phyloP scores from a whole-genome alignment of 2,113 vertebrate species.

The Cyprinus carpio region DNA sequence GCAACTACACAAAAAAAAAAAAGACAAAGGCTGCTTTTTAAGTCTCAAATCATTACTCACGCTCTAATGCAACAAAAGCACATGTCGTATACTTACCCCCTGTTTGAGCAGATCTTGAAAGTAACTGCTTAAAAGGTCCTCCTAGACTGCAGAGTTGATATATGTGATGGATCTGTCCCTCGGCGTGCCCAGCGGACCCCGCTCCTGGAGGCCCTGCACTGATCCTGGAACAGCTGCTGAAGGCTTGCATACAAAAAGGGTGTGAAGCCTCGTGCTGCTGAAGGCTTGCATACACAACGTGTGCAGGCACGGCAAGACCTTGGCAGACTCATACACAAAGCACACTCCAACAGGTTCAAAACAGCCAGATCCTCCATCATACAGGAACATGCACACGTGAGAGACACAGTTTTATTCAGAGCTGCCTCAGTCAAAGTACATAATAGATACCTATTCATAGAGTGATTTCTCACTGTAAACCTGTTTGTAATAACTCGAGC shows the following conservation, averaged over 20 bases:
- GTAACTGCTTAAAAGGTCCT: constrained; percentile 59
- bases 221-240: constrained; percentile 78
- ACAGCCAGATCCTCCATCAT: constrained; percentile 84
- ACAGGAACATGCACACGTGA: constrained; percentile 37
- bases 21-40: background rate
- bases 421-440: background rate
- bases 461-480: background rate
- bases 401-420: background rate
- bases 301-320: constrained; percentile 95
- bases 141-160: constrained; percentile 65
- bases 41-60: background rate
- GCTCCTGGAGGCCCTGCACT: constrained; percentile 78
- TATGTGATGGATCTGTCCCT: constrained; percentile 69
- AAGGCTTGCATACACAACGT: constrained; percentile 91
- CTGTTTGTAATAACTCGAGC: background rate
- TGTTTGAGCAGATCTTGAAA: constrained; percentile 64
- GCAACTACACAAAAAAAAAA: background rate
- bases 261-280: constrained; percentile 79
- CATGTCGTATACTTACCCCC: constrained; percentile 74
- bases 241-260: too few relatives aligned
- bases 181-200: constrained; percentile 47
- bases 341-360: constrained; percentile 86
- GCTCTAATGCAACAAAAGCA: constrained; percentile 4
- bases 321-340: constrained; percentile 85
- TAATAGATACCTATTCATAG: background rate